Conservation (phyloP, 30 jellyfish, hydroid and myxozoan species). For the Aurelia sp. region DNA sequence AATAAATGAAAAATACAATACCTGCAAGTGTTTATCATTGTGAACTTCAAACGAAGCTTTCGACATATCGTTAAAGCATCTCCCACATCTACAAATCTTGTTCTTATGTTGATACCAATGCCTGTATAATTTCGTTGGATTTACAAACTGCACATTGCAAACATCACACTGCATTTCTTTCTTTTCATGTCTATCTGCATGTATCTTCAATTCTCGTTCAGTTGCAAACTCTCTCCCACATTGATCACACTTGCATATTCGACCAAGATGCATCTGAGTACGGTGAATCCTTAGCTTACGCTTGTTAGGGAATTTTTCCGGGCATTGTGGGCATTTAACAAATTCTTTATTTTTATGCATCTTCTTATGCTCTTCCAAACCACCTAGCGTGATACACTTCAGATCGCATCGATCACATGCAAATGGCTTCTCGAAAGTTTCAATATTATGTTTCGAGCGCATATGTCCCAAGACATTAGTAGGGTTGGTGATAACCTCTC, state of each 20-base stretch:
- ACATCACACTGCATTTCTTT: not conserved
- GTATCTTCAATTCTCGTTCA: not conserved
- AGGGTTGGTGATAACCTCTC: not conserved
- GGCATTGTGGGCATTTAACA: slow-evolving; percentile 7
- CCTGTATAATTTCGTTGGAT: no score
- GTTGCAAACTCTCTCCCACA: slow-evolving; percentile 14
- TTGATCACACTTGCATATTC: not conserved
- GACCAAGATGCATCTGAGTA: not conserved
- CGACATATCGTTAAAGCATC: not conserved
- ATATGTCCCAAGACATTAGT: not conserved
- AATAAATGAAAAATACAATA: no score
- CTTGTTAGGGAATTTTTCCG: slow-evolving; percentile 11
- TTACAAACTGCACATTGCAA: not conserved
- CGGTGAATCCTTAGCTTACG: not conserved
- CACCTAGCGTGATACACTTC: slow-evolving; percentile 26
- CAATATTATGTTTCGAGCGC: slow-evolving; percentile 3
- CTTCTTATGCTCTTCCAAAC: slow-evolving; percentile 11
- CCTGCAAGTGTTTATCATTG: slow-evolving; percentile 2
- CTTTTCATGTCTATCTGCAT: not conserved
- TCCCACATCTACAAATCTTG: not conserved
- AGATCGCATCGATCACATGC: slow-evolving; percentile 23
- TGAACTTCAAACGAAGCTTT: not conserved
- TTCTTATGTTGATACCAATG: slow-evolving; percentile 22
- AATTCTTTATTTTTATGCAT: not conserved
- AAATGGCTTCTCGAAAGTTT: not conserved